Percentiles rank a stretch among this genome's conserved stretches.
These are phyloP conservation scores for Sitophilus oryzae DNA, from an alignment of 1,140 invertebrate genomes.

Conservation along the genomic window DNA sequence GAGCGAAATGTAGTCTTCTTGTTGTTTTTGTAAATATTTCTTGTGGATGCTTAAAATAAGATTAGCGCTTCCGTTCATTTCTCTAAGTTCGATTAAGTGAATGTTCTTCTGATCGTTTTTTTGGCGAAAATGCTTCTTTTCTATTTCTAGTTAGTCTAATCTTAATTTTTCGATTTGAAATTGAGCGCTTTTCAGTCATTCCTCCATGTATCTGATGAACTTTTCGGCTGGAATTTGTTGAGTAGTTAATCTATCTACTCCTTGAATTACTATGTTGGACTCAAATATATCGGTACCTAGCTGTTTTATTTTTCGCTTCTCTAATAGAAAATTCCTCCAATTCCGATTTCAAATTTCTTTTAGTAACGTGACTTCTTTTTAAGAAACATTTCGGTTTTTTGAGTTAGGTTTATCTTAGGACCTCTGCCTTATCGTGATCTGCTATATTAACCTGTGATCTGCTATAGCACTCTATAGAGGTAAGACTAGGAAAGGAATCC, in stretches of 20 bases:
- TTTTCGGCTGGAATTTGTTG: conserved; percentile 46
- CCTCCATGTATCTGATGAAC: conserved; percentile 45
- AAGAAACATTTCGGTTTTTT: conserved; percentile 38
- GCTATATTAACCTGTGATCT: no score
- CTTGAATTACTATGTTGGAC: conserved; percentile 37
- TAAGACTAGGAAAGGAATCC: conserved; percentile 23
- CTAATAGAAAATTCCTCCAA: conserved; percentile 36
- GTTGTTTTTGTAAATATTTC: conserved; percentile 33
- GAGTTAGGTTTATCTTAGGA: conserved; percentile 32
- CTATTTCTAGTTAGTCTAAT: conserved; percentile 45
- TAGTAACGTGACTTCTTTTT: conserved; percentile 31
- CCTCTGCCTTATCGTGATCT: conserved; percentile 28
- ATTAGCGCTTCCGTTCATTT: conserved; percentile 40
- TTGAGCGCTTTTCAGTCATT: conserved; percentile 42
- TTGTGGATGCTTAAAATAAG: conserved; percentile 35
- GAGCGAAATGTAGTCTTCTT: conserved; percentile 26
- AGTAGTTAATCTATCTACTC: conserved; percentile 39
- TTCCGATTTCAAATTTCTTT: conserved; percentile 30
- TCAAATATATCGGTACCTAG: conserved; percentile 41
- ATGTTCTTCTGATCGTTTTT: conserved; percentile 44
- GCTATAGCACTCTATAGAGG: conserved; percentile 19
- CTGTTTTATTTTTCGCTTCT: conserved; percentile 33
- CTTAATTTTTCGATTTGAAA: conserved; percentile 43
- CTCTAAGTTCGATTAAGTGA: conserved; percentile 43
- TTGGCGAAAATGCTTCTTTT: conserved; percentile 42